A percentile compares a stretch with the other conserved stretches of the same genome.
These are phyloP conservation scores for Cenopis cana DNA, from an alignment of 2,888 invertebrate species.

Conservation along the genomic window DNA sequence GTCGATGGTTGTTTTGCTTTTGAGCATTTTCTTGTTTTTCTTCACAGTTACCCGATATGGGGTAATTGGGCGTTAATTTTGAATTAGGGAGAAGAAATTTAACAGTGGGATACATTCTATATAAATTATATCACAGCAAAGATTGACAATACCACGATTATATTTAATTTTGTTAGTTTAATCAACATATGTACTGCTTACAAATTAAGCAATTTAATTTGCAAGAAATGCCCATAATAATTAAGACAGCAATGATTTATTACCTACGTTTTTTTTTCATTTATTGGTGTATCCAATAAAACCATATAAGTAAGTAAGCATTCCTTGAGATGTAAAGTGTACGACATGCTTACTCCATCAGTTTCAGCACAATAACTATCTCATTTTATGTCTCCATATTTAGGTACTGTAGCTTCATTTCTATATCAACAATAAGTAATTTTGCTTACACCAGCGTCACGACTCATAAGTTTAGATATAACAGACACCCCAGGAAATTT, in stretches of 20 bases:
- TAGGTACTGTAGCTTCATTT: no score
- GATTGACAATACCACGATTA: no score
- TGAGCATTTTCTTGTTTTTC: background rate
- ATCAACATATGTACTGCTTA: no score
- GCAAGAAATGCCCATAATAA: no score
- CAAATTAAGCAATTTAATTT: no score
- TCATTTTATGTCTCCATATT: background rate
- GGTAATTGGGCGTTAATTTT: background rate
- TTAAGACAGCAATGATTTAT: no score
- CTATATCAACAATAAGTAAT: background rate
- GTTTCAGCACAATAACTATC: background rate
- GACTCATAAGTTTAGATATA: background rate
- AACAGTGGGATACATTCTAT: background rate
- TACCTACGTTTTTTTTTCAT: no score
- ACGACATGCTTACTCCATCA: background rate
- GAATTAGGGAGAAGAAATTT: background rate
- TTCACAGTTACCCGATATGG: background rate
- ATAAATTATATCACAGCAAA: background rate
- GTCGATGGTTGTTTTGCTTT: slow-evolving; percentile 12
- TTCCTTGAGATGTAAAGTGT: no score
- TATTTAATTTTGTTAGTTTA: background rate
- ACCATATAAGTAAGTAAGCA: no score
- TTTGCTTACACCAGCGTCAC: background rate
- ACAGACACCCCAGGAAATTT: background rate
- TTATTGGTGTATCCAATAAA: background rate